A percentile compares a stretch with the other conserved stretches of the same genome.
Conservation (phyloP, 2,888 invertebrate genomes). For the Tholera decimalis region DNA sequence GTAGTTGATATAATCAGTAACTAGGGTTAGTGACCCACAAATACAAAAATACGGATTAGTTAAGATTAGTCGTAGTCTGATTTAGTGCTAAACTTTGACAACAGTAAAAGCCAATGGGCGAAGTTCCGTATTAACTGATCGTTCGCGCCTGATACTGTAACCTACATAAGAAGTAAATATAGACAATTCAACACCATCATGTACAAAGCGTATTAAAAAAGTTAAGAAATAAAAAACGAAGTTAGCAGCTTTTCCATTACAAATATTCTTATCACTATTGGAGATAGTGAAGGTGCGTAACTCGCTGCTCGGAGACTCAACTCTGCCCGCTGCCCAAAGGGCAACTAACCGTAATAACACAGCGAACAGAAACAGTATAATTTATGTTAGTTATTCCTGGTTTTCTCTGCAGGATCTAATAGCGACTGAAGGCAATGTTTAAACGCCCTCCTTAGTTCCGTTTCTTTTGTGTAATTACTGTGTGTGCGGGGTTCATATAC, state of each 20-base stretch:
- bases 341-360: conserved; percentile 74
- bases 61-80: conserved; percentile 73
- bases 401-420: conserved; percentile 74
- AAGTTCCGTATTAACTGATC: conserved; percentile 80
- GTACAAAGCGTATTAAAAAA: conserved; percentile 50
- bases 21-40: conserved; percentile 33
- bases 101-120: conserved; percentile 79
- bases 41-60: conserved; percentile 63
- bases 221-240: conserved; percentile 57
- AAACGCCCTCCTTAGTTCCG: conserved; percentile 79
- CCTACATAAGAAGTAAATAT: conserved; percentile 67
- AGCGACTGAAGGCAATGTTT: conserved; percentile 77
- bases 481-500: conserved; percentile 82
- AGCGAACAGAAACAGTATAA: conserved; percentile 69
- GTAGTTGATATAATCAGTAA: conserved; percentile 11
- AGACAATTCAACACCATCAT: conserved; percentile 43
- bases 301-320: conserved; percentile 60
- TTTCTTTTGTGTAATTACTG: conserved; percentile 89
- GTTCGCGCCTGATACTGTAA: conserved; percentile 75
- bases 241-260: conserved; percentile 45
- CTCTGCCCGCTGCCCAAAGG: conserved; percentile 61
- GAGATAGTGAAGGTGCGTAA: conserved; percentile 53
- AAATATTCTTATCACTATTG: conserved; percentile 48
- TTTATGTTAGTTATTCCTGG: conserved; percentile 75
- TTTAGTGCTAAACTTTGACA: conserved; percentile 80